Evolutionary conservation across 2,888 invertebrate genomes (phyloP), one percentile per base, ranked within the genome.

Genomic region (Lithophane leautieri): DNA sequence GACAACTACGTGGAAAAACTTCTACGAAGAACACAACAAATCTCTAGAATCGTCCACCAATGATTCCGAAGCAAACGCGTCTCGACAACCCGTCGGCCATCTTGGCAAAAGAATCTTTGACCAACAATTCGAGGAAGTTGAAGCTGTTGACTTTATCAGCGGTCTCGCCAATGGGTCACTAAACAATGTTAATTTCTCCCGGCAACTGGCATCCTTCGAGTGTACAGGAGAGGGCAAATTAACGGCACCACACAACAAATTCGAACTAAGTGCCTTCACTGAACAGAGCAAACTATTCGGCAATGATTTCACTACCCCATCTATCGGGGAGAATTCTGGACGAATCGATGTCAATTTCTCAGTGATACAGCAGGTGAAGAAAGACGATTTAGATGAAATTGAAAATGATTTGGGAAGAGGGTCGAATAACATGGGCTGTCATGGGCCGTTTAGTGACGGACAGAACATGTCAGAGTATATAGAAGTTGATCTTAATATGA

Each of bases 1-100:
- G 0, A 96, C 96, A 7, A 96, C 95, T 2, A 95, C 96, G 40
- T 96, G 96, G 96, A 95, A 94, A 84, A 95, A 94, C 75, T 93
- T 96, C 69, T 96, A 96, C 60, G 96, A 95, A 77, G 94, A 96
- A 61, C 95, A 96, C 76, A 96, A 96, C 75, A 95, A 94, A 67
- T 94, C 95, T 0, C 77, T 94, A 34, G 96, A 96, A 81, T 93
- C 93, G 0, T 96, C 95, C 0, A 93, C 91, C 8, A 95, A 95
- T 76, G 95, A 96, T 22, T 92, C 93, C 0, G 92, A 86, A 0
- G 89, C 84, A 0, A 91, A 94, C 52, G 86, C 88, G 0, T 82
- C 88, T 0, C 90, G 90, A 3, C 92, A 89, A 44, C 86, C 93
- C 0, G 86, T 95, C 40, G 92, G 91, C 1, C 95, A 95, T 70